Base-by-base conservation (phyloP, 1,140 invertebrate species). In the Caenorhabditis inopinata region DNA sequence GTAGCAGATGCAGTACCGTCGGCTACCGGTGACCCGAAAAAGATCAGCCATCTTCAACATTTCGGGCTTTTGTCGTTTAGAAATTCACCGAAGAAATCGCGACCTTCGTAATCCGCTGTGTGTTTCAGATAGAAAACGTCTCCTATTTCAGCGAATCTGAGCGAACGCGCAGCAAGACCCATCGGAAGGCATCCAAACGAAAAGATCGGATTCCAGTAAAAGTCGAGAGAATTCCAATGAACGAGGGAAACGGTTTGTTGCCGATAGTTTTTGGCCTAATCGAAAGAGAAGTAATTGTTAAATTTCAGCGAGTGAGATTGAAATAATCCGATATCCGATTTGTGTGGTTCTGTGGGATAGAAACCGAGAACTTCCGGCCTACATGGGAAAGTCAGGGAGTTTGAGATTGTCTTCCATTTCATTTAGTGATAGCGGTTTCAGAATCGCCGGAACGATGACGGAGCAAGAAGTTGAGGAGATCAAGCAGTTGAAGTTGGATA, bases 1-100 rank as follows among this genome's bases (percentile, higher is more conserved):
- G 25, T 68, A 1, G 32, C 29, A 2, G 58, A 68, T 68, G 29
- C 58, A 18, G 32, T 68, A 21, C 58, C 58, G 4, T 68, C 58
- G n/a, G 58, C 58, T 6, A 38, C 58, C 21, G 58, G 58, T 29
- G 58, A 68, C 21, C 58, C 58, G 11, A 35, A 68, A 21, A 42
- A 68, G 38, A 12, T 68, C 58, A 68, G 58, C 38, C 58, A 68
- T 68, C 9, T 68, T 0, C 58, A 68, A 38, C 58, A 68, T 21
- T 68, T 29, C 23, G 58, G 32, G n/a, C 58, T 68, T 16, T 32
- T 68, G 21, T 68, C 58, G 11, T 42, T 68, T 12, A 11, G 58
- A 38, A 68, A 68, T 38, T 38, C 58, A 38, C 58, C 58, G n/a
- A 42, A 68, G 21, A 35, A 21, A 1, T n/a, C 11, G n/a, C 3